Evolutionary conservation across 1,140 invertebrate species (phyloP).

Genomic region (Drosophila bipectinata): DNA sequence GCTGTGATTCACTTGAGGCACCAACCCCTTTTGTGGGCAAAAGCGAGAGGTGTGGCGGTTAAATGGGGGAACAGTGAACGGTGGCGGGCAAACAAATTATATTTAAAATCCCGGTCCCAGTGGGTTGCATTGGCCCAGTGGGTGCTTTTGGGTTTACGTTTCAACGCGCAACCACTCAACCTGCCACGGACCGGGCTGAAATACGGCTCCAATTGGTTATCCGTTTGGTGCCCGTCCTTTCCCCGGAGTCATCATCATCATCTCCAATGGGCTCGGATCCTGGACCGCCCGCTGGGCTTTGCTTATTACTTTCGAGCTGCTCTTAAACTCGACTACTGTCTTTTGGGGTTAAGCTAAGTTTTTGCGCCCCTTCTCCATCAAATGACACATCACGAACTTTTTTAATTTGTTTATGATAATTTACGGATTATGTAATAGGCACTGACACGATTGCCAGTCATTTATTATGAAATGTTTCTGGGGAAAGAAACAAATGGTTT

Average conservation of each 20-base stretch:
- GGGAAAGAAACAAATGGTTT: constrained; percentile 17
- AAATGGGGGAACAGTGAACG: background rate
- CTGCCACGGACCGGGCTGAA: constrained; percentile 30
- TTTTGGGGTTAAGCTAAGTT: constrained; percentile 37
- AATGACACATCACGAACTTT: constrained; percentile 81
- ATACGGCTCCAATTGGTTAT: constrained; percentile 72
- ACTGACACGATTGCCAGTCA: constrained; percentile 56
- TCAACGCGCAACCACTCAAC: constrained; percentile 50
- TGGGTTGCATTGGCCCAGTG: constrained; percentile 46
- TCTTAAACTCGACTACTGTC: constrained; percentile 51
- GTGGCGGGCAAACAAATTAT: constrained; percentile 71
- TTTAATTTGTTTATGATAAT: constrained; percentile 83
- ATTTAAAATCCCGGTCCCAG: constrained; percentile 66
- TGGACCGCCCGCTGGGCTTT: constrained; percentile 71
- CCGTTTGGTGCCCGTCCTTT: constrained; percentile 35
- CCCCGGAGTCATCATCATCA: constrained; percentile 44
- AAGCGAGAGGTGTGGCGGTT: constrained; percentile 8
- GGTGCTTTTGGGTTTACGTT: constrained; percentile 53
- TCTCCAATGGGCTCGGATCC: constrained; percentile 29
- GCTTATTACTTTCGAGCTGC: constrained; percentile 70
- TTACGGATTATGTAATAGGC: constrained; percentile 63
- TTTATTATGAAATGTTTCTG: constrained; percentile 46
- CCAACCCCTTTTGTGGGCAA: constrained; percentile 63
- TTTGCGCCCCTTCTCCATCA: constrained; percentile 12
- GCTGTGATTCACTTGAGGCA: constrained; percentile 64